Conservation (phyloP, 1,140 invertebrate genomes). For the Nasonia vitripennis region DNA sequence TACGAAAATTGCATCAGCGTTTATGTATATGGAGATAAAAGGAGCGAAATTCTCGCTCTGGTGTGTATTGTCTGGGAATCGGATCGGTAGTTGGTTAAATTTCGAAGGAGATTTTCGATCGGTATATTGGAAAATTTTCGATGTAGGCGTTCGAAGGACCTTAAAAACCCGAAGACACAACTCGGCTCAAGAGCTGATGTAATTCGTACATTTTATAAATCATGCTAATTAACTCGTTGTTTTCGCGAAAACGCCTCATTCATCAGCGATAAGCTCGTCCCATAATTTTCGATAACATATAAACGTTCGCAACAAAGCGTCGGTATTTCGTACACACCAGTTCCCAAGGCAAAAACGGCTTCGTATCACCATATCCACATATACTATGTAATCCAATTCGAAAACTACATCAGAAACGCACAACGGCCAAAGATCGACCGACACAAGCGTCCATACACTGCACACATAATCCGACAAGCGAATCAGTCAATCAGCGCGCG, state of each 20-base stretch:
- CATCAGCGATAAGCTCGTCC: no score
- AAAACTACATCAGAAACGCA: not conserved
- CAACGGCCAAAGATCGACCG: not conserved
- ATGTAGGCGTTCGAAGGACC: no score
- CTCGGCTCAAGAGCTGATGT: not conserved
- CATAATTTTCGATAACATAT: not conserved
- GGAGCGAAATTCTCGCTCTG: not conserved
- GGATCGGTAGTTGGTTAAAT: not conserved
- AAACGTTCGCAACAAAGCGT: not conserved
- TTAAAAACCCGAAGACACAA: no score
- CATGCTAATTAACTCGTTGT: not conserved
- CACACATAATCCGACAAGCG: not conserved
- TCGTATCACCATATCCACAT: no score
- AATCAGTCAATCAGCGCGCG: not conserved
- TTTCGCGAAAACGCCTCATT: no score
- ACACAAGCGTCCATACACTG: not conserved
- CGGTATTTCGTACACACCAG: no score
- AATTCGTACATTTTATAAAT: not conserved
- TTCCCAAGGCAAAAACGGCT: no score
- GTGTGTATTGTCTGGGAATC: not conserved
- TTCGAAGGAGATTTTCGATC: no score
- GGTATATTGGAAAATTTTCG: no score
- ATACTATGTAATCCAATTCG: no score
- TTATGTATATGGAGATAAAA: not conserved
- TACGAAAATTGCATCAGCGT: constrained; percentile 40